Percentiles rank a stretch among this genome's conserved stretches.
Evolutionary conservation across 2,888 invertebrate genomes (phyloP).

Genomic region (Ferdinandea cuprea): DNA sequence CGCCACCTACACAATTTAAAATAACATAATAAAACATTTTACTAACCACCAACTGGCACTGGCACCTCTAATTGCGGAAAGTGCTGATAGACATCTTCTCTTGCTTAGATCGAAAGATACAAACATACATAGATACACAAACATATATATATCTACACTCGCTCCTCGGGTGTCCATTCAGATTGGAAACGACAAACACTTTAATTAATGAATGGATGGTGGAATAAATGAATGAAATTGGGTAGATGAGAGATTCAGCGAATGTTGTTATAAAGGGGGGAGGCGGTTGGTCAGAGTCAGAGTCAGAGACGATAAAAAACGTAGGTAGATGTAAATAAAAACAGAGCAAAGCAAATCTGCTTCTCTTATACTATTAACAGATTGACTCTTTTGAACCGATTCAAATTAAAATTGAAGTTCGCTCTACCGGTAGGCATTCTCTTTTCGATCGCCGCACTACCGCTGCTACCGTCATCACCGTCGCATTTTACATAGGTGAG

Average conservation of each 20-base stretch:
- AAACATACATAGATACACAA: not conserved
- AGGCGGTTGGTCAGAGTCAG: slow-evolving; percentile 8
- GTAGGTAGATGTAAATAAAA: slow-evolving; percentile 36
- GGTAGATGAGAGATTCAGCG: slow-evolving; percentile 27
- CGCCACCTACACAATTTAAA: not conserved
- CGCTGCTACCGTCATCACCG: too few relatives aligned
- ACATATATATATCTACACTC: slow-evolving; percentile 13
- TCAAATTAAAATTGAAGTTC: slow-evolving; percentile 5
- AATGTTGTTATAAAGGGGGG: not conserved
- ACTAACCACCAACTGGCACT: not conserved
- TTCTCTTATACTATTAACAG: slow-evolving; percentile 28
- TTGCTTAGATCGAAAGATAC: slow-evolving; percentile 1
- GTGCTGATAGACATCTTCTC: slow-evolving; percentile 26
- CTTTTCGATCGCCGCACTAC: not conserved
- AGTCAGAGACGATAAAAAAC: slow-evolving; percentile 24
- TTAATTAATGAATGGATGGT: slow-evolving; percentile 67
- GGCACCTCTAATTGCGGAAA: slow-evolving; percentile 1
- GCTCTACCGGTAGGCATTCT: slow-evolving; percentile 13
- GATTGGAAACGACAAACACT: slow-evolving; percentile 61
- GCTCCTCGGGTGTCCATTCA: slow-evolving; percentile 53
- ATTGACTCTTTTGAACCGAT: slow-evolving; percentile 32
- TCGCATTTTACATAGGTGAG: not conserved
- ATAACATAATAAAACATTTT: not conserved
- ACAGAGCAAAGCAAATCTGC: not conserved
- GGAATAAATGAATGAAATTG: slow-evolving; percentile 72